phyloP scores from a whole-genome alignment of 2,797 vertebrate genomes.

The Macropus fuliginosus region DNA sequence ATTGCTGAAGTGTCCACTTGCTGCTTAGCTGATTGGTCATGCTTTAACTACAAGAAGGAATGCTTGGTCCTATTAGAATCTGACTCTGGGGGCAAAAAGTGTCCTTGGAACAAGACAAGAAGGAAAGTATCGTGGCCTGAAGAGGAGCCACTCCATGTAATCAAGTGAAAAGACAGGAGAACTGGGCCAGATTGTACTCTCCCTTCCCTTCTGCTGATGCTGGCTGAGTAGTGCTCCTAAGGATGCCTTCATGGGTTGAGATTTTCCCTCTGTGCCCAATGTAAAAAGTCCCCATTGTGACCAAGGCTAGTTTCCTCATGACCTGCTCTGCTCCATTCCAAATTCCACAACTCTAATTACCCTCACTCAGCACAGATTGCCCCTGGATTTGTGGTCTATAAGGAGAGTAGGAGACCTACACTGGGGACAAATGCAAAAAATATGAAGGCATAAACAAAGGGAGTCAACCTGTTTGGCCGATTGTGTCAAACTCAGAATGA shows the following conservation, averaged over 20 bases:
- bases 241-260: not conserved
- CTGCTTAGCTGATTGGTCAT: not conserved
- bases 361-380: not conserved
- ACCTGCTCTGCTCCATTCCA: not conserved
- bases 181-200: not conserved
- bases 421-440: not conserved
- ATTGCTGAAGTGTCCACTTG: not conserved
- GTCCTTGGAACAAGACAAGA: conserved; percentile 18
- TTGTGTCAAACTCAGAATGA: not conserved
- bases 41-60: not conserved
- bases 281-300: not conserved
- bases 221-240: not conserved
- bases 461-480: not conserved
- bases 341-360: conserved; percentile 5
- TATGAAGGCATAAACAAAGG: not conserved
- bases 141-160: not conserved
- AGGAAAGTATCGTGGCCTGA: not conserved
- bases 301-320: not conserved
- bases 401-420: not conserved
- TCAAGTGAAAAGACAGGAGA: not conserved
- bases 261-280: not conserved
- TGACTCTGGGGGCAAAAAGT: not conserved
- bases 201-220: not conserved
- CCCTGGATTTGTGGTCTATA: not conserved
- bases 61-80: not conserved